Evolutionary conservation across 2,888 invertebrate genomes (phyloP).

Genomic region (Mayetiola destructor): DNA sequence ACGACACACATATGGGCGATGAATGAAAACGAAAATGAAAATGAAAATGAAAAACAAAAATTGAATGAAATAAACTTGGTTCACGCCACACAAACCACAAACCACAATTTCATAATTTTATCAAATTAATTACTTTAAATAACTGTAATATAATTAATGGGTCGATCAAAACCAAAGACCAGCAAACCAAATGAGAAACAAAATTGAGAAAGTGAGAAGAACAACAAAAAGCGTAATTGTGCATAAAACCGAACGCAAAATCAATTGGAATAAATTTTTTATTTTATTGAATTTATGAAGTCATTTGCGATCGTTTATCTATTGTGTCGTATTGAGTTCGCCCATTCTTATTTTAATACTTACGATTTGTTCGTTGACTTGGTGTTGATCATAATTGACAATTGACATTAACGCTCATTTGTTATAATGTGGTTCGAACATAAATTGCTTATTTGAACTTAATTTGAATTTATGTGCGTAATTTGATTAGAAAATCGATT

Average conservation of each 20-base stretch:
- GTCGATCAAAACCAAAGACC: not conserved
- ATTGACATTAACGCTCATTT: too few relatives aligned
- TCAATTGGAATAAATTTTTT: not conserved
- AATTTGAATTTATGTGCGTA: constrained; percentile 4
- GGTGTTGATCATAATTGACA: too few relatives aligned
- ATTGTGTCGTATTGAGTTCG: too few relatives aligned
- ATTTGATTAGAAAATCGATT: not conserved
- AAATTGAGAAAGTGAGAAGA: not conserved
- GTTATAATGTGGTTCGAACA: too few relatives aligned
- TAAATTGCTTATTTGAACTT: not conserved
- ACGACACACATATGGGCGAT: too few relatives aligned
- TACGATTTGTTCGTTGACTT: too few relatives aligned
- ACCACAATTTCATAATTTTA: constrained; percentile 2
- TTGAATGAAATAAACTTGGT: too few relatives aligned
- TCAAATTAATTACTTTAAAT: constrained; percentile 7
- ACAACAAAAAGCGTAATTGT: too few relatives aligned
- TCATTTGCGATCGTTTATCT: not conserved
- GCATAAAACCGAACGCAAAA: not conserved
- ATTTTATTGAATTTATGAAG: constrained; percentile 11
- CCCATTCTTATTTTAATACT: too few relatives aligned
- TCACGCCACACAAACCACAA: too few relatives aligned
- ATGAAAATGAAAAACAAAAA: too few relatives aligned
- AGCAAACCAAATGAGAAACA: not conserved
- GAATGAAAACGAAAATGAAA: too few relatives aligned
- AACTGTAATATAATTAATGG: constrained; percentile 12